phyloP scores from a whole-genome alignment of 2,113 vertebrate species.

The Hylia prasina region DNA sequence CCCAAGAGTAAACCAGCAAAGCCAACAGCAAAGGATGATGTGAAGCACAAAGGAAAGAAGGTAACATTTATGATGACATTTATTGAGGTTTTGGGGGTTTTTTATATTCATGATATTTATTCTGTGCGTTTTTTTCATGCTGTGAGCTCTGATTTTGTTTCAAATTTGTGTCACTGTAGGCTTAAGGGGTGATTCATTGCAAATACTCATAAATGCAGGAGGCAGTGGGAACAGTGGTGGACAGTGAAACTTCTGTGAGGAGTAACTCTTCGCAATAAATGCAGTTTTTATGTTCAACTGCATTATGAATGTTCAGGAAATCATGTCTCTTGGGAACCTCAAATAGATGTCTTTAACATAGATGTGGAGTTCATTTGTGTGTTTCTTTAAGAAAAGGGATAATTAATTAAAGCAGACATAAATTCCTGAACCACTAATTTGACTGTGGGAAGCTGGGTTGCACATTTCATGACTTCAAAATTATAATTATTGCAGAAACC shows the following conservation, averaged over 20 bases:
- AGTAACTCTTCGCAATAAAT: not conserved
- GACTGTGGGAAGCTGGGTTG: not conserved
- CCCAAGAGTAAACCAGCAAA: slow-evolving; percentile 59
- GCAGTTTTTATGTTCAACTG: not conserved
- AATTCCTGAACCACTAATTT: not conserved
- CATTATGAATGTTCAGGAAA: not conserved
- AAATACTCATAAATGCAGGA: not conserved
- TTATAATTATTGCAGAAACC: slow-evolving; percentile 52
- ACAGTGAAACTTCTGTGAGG: not conserved
- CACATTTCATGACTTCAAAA: not conserved
- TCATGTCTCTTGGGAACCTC: not conserved
- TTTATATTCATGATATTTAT: not conserved
- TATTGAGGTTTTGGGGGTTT: not conserved
- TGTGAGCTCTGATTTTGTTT: not conserved
- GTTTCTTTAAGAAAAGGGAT: not conserved
- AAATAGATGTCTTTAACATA: not conserved
- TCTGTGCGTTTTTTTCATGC: not conserved
- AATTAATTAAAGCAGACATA: not conserved
- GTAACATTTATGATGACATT: slow-evolving; percentile 17
- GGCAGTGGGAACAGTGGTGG: not conserved
- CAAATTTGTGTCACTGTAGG: not conserved
- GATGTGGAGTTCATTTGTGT: not conserved
- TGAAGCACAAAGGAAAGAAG: slow-evolving; percentile 40
- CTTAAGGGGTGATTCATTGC: not conserved
- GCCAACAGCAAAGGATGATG: not conserved